Percentiles rank a stretch among this genome's conserved stretches.
Conservation (phyloP, 64 coral and sea anemone genomes). For the Platygyra sinensis region DNA sequence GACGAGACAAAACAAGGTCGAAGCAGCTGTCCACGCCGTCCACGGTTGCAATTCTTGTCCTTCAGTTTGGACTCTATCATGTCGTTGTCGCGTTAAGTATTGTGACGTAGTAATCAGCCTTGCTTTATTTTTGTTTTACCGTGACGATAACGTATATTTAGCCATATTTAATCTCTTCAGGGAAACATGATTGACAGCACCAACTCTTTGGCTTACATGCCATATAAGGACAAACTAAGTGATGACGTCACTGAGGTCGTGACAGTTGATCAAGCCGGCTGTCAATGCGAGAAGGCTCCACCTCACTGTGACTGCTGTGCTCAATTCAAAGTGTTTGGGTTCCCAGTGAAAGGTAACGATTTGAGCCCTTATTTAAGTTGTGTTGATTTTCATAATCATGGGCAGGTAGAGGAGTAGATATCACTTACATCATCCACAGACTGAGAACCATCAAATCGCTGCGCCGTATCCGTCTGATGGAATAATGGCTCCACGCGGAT, state of each 20-base stretch:
- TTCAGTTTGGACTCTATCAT: too few relatives aligned
- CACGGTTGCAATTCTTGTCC: too few relatives aligned
- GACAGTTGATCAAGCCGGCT: not conserved
- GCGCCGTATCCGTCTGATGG: too few relatives aligned
- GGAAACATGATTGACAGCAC: not conserved
- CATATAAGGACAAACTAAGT: not conserved
- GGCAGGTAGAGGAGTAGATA: not conserved
- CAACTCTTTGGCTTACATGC: not conserved
- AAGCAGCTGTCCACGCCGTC: too few relatives aligned
- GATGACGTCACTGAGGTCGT: not conserved
- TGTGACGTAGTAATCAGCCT: too few relatives aligned
- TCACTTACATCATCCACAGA: too few relatives aligned
- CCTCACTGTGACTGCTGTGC: constrained; percentile 28
- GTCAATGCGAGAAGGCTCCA: constrained; percentile 1
- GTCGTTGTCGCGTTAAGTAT: too few relatives aligned
- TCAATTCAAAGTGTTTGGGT: not conserved
- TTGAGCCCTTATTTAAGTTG: not conserved
- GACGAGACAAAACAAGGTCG: too few relatives aligned
- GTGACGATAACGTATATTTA: too few relatives aligned
- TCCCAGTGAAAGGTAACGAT: not conserved
- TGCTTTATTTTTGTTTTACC: too few relatives aligned
- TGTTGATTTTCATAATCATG: not conserved
- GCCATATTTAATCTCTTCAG: not conserved
- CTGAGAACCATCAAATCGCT: too few relatives aligned
- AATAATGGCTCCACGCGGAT: too few relatives aligned